Base-by-base conservation (phyloP, 2,888 invertebrate genomes). In the Polia nebulosa region DNA sequence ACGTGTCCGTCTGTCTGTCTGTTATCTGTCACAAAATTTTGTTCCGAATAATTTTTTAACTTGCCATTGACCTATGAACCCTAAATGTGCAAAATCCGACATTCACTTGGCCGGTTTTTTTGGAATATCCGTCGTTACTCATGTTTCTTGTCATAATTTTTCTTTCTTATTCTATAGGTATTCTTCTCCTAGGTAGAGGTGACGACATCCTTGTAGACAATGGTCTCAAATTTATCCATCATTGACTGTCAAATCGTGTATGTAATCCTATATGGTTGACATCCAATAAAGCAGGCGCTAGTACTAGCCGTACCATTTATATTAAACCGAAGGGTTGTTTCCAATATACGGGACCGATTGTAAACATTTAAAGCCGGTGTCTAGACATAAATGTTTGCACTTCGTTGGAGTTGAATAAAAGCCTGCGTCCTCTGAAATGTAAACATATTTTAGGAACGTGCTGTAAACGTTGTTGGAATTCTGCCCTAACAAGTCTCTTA, bases 371-470 rank as follows among this genome's bases (percentile, higher is more conserved):
- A 76, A 75, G 76, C 64, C 74, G 55, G 39, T 63, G 74, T 75
- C 74, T 75, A 75, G 74, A 75, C 74, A 45, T 57, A 76, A 64
- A 64, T 76, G 71, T 71, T 71, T 75, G 76, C 76, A 71, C 74
- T 75, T 71, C 58, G 58, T 49, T 64, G 64, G 51, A 75, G 71
- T 58, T 76, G 63, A 63, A 76, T 75, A 49, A 76, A 74, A 41
- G 9, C 51, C 25, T 15, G 44, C 17, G 39, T 58, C 22, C 47
- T 57, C 22, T 44, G 22, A 69, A 78, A 66, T 73, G 70, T 70
- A 55, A 61, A 74, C 68, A 72, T 71, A 44, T 69, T 80, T 72
- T 66, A 61, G 52, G n/a, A 52, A 69, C 53, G 41, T 59, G 47
- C 22, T 67, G 22, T 53, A 67, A 74, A 25, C 25, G 41, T 29